Base-by-base conservation (phyloP, 2,888 invertebrate species). In the Peribatodes rhomboidaria region DNA sequence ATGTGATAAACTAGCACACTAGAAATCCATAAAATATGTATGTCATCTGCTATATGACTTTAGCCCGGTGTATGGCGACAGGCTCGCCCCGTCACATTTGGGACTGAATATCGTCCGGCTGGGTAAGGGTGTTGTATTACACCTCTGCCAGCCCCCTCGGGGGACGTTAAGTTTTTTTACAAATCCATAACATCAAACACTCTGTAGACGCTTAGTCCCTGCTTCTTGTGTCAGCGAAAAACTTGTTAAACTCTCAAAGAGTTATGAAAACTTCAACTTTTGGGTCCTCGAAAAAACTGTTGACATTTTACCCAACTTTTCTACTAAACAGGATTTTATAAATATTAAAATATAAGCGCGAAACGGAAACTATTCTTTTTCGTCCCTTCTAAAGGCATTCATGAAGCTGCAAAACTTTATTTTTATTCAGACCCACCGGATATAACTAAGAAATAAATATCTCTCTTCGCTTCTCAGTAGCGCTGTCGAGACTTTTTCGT, bases 261-360 rank as follows among this genome's bases (percentile, higher is more conserved):
- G 89, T 91, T 91, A 88, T 88, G 87, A 90, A 90, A 90, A 87
- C 81, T 86, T 83, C 79, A 89, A 91, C 83, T 91, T 90, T 84
- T 75, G 85, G 86, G 83, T 83, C 82, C 74, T 74, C 75, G 75
- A 86, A 89, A 74, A 88, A 88, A 84, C 74, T 77, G 83, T 76
- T 78, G 81, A 83, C 82, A 84, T 82, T 87, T 87, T 77, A 72
- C 76, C 73, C 79, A 88, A 90, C 84, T 90, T 85, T 73, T 79
- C 77, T 79, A 80, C 81, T 87, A 82, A 85, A 85, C 84, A 81
- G 80, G 81, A 84, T 86, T 87, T 88, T 86, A 87, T 88, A 87
- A 89, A 88, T 86, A 87, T 87, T 86, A 86, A 86, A 88, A 86
- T 86, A 79, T 83, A 84, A 85, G 80, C 80, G 79, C 80, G 82